These are phyloP conservation scores for Magallana gigas DNA, from an alignment of 1,140 invertebrate species.

Conservation along the genomic window DNA sequence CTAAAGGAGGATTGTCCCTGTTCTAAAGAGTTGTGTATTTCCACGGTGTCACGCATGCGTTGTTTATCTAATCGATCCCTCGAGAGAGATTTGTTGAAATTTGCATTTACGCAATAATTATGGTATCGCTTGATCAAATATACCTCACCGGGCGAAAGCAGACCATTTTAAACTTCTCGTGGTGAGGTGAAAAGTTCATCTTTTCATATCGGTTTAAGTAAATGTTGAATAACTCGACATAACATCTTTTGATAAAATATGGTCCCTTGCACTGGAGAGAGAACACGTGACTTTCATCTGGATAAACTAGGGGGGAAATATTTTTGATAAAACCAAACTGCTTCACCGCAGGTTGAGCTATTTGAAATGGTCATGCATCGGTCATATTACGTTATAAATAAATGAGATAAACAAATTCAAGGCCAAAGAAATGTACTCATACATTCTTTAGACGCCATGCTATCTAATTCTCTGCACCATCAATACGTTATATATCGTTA, in stretches of 20 bases:
- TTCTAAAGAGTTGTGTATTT: slow-evolving; percentile 15
- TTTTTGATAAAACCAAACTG: not conserved
- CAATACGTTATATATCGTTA: slow-evolving; percentile 2
- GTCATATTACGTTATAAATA: slow-evolving; percentile 46
- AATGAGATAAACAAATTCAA: slow-evolving; percentile 40
- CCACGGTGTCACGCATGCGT: slow-evolving; percentile 16
- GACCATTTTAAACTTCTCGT: slow-evolving; percentile 18
- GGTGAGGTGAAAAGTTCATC: slow-evolving; percentile 44
- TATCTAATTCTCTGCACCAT: not conserved
- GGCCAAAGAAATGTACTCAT: not conserved
- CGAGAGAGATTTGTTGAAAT: slow-evolving; percentile 41
- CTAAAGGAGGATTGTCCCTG: slow-evolving; percentile 30
- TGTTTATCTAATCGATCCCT: slow-evolving; percentile 35
- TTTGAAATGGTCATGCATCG: slow-evolving; percentile 34
- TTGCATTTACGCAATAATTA: slow-evolving; percentile 44
- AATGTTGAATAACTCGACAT: slow-evolving; percentile 40
- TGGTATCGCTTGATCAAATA: slow-evolving; percentile 18
- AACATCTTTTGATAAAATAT: slow-evolving; percentile 41
- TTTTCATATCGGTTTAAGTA: slow-evolving; percentile 41
- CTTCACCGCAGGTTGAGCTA: not conserved
- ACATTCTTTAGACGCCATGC: slow-evolving; percentile 20
- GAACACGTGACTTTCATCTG: slow-evolving; percentile 31
- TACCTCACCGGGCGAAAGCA: slow-evolving; percentile 8
- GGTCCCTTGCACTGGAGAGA: not conserved
- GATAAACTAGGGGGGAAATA: slow-evolving; percentile 12